A percentile compares a stretch with the other conserved stretches of the same genome.
These are phyloP conservation scores for Sorex araneus DNA, from an alignment of 2,113 vertebrate species.

Conservation along the genomic window DNA sequence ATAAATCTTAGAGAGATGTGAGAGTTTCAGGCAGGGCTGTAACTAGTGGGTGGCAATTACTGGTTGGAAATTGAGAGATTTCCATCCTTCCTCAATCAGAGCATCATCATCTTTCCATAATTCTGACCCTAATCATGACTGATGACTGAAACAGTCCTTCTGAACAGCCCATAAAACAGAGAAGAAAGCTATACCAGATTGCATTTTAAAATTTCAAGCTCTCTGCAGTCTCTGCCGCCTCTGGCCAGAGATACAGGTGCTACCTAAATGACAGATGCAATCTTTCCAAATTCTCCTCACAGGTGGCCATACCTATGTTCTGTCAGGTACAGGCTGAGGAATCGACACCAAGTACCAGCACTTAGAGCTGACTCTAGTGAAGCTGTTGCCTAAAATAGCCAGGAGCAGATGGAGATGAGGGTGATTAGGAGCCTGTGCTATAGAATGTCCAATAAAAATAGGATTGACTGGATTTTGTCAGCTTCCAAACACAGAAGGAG, in stretches of 20 bases:
- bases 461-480: constrained; percentile 2
- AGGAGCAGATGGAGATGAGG: constrained; percentile 18
- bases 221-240: not conserved
- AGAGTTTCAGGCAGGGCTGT: not conserved
- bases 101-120: not conserved
- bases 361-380: not conserved
- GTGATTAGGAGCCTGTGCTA: not conserved
- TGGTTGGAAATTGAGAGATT: not conserved
- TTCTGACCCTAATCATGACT: not conserved
- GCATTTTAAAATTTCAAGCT: constrained; percentile 2
- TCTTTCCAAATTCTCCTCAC: constrained; percentile 49
- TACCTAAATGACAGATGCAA: not conserved
- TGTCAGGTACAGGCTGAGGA: not conserved
- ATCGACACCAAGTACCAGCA: constrained; percentile 29
- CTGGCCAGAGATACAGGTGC: not conserved
- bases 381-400: constrained; percentile 28
- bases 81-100: not conserved
- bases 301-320: not conserved
- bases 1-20: not conserved
- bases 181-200: not conserved
- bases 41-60: not conserved
- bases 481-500: constrained; percentile 45
- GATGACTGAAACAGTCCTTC: not conserved
- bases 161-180: constrained; percentile 8
- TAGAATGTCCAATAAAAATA: constrained; percentile 18